Evolutionary conservation across 2,888 invertebrate species (phyloP).

Genomic region (Eristalis pertinax): DNA sequence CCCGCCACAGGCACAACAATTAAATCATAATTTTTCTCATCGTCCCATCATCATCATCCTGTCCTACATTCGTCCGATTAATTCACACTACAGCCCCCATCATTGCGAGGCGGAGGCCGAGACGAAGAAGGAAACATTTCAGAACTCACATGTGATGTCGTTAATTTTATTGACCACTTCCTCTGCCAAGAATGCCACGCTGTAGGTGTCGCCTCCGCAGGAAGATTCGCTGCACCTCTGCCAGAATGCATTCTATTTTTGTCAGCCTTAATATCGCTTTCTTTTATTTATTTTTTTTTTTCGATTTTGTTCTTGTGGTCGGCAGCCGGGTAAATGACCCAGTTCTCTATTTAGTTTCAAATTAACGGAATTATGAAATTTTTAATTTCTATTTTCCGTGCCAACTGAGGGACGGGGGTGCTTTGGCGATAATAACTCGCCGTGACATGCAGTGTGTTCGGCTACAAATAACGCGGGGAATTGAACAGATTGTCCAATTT

Average conservation of each 20-base stretch:
- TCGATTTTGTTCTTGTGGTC: slow-evolving; percentile 8
- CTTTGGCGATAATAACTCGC: background rate
- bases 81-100: background rate
- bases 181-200: slow-evolving; percentile 32
- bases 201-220: slow-evolving; percentile 10
- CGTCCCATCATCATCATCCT: background rate
- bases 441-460: background rate
- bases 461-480: background rate
- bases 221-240: slow-evolving; percentile 29
- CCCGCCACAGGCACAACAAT: background rate
- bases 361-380: background rate
- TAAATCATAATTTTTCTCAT: background rate
- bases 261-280: background rate
- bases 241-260: slow-evolving; percentile 41
- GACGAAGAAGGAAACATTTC: background rate
- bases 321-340: slow-evolving; percentile 50
- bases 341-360: slow-evolving; percentile 32
- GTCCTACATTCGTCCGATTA: background rate
- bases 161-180: slow-evolving; percentile 20
- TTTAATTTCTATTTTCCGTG: background rate
- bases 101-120: background rate
- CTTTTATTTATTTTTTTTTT: background rate
- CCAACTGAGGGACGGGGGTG: background rate
- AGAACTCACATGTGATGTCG: too few species aligned
- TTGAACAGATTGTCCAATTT: background rate